These are phyloP conservation scores for Spodoptera exigua DNA, from an alignment of 2,888 invertebrate species.

Conservation along the genomic window DNA sequence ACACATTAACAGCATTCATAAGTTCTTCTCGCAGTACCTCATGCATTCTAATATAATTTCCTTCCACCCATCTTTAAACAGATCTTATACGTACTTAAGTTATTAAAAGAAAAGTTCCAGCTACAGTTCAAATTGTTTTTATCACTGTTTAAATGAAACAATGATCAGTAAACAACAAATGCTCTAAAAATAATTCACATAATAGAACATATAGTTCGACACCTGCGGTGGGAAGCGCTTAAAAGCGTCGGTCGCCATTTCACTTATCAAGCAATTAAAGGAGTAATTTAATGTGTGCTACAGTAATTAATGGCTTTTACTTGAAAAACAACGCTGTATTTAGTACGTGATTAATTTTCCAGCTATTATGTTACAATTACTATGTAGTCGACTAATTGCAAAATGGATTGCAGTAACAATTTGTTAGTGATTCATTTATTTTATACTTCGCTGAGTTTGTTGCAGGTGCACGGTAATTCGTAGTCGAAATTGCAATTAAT, in stretches of 20 bases:
- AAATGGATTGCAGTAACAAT: no score
- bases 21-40: no score
- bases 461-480: slow-evolving; percentile 1
- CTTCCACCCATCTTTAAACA: no score
- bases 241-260: slow-evolving; percentile 65
- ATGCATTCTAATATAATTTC: no score
- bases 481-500: slow-evolving; percentile 4
- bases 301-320: slow-evolving; percentile 47
- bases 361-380: slow-evolving; percentile 15
- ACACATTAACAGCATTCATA: no score
- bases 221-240: slow-evolving; percentile 52
- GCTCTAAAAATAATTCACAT: no score
- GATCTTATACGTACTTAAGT: no score
- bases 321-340: slow-evolving; percentile 37
- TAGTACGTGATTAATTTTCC: slow-evolving; percentile 38
- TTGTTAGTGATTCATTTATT: slow-evolving; percentile 17
- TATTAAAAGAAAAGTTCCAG: no score
- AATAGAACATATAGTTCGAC: slow-evolving; percentile 57
- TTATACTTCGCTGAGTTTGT: neutral
- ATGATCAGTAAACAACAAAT: no score
- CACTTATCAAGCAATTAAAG: slow-evolving; percentile 73
- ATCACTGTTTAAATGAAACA: no score
- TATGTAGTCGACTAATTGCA: slow-evolving; percentile 19
- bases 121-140: no score
- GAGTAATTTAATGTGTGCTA: slow-evolving; percentile 63